Evolutionary conservation across 1,140 invertebrate genomes (phyloP).

Genomic region (Pomacea maculata): DNA sequence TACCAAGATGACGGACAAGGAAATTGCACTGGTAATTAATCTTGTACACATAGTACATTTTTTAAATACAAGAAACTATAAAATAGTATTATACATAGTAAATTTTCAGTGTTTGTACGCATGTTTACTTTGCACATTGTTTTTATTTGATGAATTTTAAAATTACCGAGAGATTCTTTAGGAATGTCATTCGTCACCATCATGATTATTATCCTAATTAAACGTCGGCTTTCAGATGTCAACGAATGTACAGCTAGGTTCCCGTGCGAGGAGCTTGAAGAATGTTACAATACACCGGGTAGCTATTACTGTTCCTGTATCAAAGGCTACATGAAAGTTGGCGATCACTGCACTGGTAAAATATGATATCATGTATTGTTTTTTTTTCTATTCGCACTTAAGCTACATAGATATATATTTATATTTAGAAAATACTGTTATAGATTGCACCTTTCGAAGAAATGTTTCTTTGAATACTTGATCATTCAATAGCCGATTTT

Average conservation of each 20-base stretch:
- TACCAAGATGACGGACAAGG: constrained; percentile 15
- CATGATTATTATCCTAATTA: neutral
- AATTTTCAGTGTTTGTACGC: too few species aligned
- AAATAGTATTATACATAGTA: too few species aligned
- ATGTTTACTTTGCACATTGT: too few species aligned
- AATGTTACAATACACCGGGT: neutral
- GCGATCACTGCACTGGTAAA: neutral
- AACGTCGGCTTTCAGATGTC: neutral
- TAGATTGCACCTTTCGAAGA: neutral
- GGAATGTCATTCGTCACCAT: too few species aligned
- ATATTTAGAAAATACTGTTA: neutral
- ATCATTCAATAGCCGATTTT: too few species aligned
- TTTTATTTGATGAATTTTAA: too few species aligned
- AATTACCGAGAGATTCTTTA: too few species aligned
- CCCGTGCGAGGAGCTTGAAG: neutral
- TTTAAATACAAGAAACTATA: too few species aligned
- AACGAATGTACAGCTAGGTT: neutral
- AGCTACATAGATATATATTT: too few species aligned
- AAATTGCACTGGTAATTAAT: constrained; percentile 26
- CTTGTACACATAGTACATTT: too few species aligned
- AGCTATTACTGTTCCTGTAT: neutral
- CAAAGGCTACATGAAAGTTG: neutral
- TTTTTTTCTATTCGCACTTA: too few species aligned
- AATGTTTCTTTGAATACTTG: too few species aligned
- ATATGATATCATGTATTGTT: neutral